Base-by-base conservation (phyloP, 2,888 invertebrate species). In the Drosophila robusta region DNA sequence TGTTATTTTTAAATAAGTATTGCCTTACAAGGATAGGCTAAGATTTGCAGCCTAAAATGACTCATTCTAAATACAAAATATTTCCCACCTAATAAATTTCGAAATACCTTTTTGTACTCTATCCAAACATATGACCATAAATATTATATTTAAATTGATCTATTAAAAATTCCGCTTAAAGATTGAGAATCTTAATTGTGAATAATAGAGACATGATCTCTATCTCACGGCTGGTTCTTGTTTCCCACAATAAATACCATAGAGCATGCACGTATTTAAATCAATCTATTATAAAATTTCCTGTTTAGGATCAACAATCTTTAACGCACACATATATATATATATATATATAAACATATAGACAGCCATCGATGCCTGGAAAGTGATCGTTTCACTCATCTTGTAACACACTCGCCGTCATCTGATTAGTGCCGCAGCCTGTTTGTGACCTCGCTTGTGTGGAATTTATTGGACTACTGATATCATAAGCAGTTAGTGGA, bases 381-480 rank as follows among this genome's bases (percentile, higher is more conserved):
- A 56, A 62, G 55, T 56, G 56, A 70, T 72, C 56, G 60, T 72
- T 70, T 44, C 68, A 58, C 38, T 73, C 47, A 61, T 54, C 72
- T 70, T 49, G 55, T 64, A 63, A 56, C 38, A 62, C 42, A 71
- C 22, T 65, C 22, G 39, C 49, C 36, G 69, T 52, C 61, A 51
- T 72, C 72, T 71, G 67, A 55, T 71, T 74, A 68, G 70, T 62
- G 62, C 46, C 74, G 58, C 64, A 74, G 75, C 78, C 75, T 75
- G 75, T 75, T 75, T 74, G 45, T 77, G 75, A 75, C 75, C 75
- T 68, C 75, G 75, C 39, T 51, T 54, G 70, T 70, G 39, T 71
- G 75, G 73, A 75, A 75, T 75, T 77, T 75, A 75, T 75, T 75
- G 74, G 78, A 77, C 75, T 69, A 75, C 58, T 52, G 62, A 74